Percentiles rank a stretch among this genome's conserved stretches.
These are phyloP conservation scores for Tridacna gigas DNA, from an alignment of 2,888 invertebrate species.

Conservation along the genomic window DNA sequence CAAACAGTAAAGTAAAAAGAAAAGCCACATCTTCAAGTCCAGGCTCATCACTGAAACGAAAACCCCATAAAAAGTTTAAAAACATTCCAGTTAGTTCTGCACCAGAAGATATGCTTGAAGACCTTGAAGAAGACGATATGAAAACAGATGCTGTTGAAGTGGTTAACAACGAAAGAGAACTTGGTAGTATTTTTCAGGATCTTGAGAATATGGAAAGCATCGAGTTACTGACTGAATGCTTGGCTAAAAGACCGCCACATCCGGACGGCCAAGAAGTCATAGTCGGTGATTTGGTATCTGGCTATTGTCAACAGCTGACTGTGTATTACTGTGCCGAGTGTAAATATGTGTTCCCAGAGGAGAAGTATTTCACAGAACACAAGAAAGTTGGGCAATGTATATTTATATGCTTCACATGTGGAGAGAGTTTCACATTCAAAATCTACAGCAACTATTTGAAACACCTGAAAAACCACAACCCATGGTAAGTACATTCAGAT, in stretches of 20 bases:
- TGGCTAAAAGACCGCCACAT: not conserved
- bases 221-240: conserved; percentile 14
- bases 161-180: not conserved
- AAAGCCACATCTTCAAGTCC: not conserved
- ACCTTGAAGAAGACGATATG: not conserved
- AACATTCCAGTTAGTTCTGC: not conserved
- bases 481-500: not conserved
- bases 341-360: conserved; percentile 11
- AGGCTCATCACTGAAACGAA: not conserved
- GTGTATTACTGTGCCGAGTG: conserved; percentile 19
- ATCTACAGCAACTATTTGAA: conserved; percentile 14
- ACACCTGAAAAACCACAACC: conserved; percentile 13
- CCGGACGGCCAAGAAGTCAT: not conserved
- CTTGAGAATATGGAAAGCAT: conserved; percentile 1
- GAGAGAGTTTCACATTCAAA: conserved; percentile 19
- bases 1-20: not conserved
- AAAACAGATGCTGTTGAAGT: not conserved
- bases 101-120: not conserved
- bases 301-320: not conserved
- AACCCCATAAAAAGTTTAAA: not conserved
- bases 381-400: conserved; percentile 22
- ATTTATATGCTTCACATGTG: conserved; percentile 16
- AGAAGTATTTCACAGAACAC: conserved; percentile 10
- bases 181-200: not conserved
- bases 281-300: conserved; percentile 8